A percentile compares a stretch with the other conserved stretches of the same genome.
These are phyloP conservation scores for Tortricodes alternella DNA, from an alignment of 2,888 invertebrate genomes.

Conservation along the genomic window DNA sequence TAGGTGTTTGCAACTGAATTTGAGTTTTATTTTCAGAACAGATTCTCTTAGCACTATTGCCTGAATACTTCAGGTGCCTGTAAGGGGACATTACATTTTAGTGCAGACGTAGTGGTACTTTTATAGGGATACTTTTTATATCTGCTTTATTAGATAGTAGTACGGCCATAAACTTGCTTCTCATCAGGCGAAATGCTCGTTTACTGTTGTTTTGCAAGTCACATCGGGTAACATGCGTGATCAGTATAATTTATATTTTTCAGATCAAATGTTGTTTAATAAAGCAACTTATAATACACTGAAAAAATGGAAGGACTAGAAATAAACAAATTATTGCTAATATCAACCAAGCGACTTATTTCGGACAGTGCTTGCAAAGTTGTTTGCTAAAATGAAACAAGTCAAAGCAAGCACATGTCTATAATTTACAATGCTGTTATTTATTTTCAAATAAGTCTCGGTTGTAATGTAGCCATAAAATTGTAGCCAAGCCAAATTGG, in stretches of 20 bases:
- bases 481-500: too few relatives aligned
- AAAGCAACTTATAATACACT: too few relatives aligned
- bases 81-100: conserved; percentile 21
- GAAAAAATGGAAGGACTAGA: too few relatives aligned
- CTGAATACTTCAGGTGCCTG: conserved; percentile 8
- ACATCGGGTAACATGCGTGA: conserved; percentile 3
- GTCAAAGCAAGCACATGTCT: too few relatives aligned
- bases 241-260: neutral
- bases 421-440: too few relatives aligned
- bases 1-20: conserved; percentile 7
- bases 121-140: conserved; percentile 60
- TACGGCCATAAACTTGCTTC: conserved; percentile 59
- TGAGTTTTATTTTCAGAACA: neutral
- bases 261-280: neutral
- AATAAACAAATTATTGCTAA: too few relatives aligned
- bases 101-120: conserved; percentile 38
- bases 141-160: conserved; percentile 62
- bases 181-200: conserved; percentile 54
- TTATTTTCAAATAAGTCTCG: too few relatives aligned
- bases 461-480: too few relatives aligned
- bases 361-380: too few relatives aligned
- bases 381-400: too few relatives aligned
- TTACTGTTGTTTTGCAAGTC: conserved; percentile 39
- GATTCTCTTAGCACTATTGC: conserved; percentile 8
- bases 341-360: too few relatives aligned